These are phyloP conservation scores for Gnatocerus cornutus DNA, from an alignment of 2,888 invertebrate species.

Conservation along the genomic window DNA sequence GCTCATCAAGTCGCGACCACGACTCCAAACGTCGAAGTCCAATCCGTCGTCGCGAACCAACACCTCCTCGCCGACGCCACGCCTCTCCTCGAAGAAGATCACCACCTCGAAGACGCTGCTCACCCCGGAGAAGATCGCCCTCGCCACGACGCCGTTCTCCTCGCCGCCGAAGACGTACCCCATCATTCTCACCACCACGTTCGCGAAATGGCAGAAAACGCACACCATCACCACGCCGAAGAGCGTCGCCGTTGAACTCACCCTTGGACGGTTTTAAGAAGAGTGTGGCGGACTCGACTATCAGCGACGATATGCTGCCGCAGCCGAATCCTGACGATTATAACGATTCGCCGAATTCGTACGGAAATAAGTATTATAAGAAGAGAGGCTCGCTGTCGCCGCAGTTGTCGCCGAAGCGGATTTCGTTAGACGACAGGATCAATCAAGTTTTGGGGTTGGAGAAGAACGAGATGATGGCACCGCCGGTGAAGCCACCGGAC, in stretches of 20 bases:
- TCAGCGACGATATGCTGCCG: slow-evolving; percentile 72
- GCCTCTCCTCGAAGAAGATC: slow-evolving; percentile 45
- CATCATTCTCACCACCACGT: slow-evolving; percentile 30
- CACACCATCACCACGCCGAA: slow-evolving; percentile 53
- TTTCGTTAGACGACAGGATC: slow-evolving; percentile 76
- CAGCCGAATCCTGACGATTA: slow-evolving; percentile 62
- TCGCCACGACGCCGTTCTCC: slow-evolving; percentile 35
- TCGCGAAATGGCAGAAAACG: slow-evolving; percentile 45
- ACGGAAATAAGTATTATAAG: slow-evolving; percentile 9
- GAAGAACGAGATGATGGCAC: slow-evolving; percentile 62
- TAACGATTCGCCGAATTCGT: slow-evolving; percentile 56
- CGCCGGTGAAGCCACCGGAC: slow-evolving; percentile 9
- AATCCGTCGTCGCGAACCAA: slow-evolving; percentile 33
- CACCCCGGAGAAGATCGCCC: slow-evolving; percentile 14
- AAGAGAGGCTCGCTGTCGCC: slow-evolving; percentile 35
- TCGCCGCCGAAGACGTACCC: slow-evolving; percentile 19
- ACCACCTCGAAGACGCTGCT: slow-evolving; percentile 23
- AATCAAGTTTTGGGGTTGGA: slow-evolving; percentile 76
- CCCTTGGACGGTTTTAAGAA: slow-evolving; percentile 69
- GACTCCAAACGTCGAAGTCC: slow-evolving; percentile 14
- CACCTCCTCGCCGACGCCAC: slow-evolving; percentile 33
- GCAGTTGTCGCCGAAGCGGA: slow-evolving; percentile 73
- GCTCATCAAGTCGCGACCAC: slow-evolving; percentile 22
- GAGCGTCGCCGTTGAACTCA: slow-evolving; percentile 62
- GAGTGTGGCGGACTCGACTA: slow-evolving; percentile 74